Evolutionary conservation across 2,888 invertebrate species (phyloP), one percentile per base, ranked within the genome.

Genomic region (Dynastes maya): DNA sequence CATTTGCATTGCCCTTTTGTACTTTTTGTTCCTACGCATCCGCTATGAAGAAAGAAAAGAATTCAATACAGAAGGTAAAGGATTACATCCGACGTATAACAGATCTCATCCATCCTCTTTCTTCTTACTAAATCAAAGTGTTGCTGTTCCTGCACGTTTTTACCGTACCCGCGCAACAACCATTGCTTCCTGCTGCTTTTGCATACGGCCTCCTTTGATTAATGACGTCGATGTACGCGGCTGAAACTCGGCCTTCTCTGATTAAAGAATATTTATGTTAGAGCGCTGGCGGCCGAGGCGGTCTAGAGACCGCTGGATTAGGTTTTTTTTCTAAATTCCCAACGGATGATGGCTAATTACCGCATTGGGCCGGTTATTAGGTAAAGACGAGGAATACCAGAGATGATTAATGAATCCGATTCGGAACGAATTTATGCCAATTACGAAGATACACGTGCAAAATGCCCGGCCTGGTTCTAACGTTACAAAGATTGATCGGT

Each of bases 251-350:
- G 40, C 72, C 58, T 58, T 22, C 16, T 58, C 72, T 72, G 72
- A 58, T 72, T 72, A 72, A 40, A 58, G 22, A 58, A 58, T 72
- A 72, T 72, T 72, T 72, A 72, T 72, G 58, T 72, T n/a, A 37
- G 72, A 61, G 11, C 16, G 55, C 40, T 22, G 4, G 32, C 22
- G 16, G 49, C 27, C 2, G 13, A 49, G 11, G 49, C 49, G 49
- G 8, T 49, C 11, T 68, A n/a, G 40, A 22, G n/a, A 6, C n/a
- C 49, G 49, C 51, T 22, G 68, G 49, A 68, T 68, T 68, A 51
- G 51, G 49, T 51, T 68, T 68, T 27, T 22, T 68, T 68, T 68
- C 49, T 51, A 51, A 51, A 68, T 68, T 68, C 68, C 16, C 68
- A 68, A 68, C 68, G 68, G 68, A 68, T n/a, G 68, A 51, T 8